These are phyloP conservation scores for Tadarida brasiliensis DNA, from an alignment of 2,797 vertebrate genomes.

Conservation along the genomic window DNA sequence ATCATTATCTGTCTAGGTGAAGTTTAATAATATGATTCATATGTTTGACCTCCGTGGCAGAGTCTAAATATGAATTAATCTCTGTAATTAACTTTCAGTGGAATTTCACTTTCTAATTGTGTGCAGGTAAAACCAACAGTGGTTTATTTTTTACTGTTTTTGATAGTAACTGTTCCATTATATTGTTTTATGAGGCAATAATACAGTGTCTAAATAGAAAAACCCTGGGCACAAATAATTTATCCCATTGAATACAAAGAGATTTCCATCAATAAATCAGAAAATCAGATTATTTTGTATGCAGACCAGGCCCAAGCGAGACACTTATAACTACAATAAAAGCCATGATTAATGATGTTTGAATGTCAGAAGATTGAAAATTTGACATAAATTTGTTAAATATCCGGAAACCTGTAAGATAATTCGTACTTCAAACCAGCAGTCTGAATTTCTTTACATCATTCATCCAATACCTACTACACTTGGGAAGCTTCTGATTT, in stretches of 20 bases:
- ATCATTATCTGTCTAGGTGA: conserved; percentile 45
- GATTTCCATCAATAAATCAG: conserved; percentile 70
- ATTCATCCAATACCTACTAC: neutral
- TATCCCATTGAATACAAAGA: conserved; percentile 70
- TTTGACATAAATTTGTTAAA: conserved; percentile 63
- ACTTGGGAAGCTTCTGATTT: conserved; percentile 10
- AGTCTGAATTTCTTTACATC: conserved; percentile 40
- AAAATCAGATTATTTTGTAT: conserved; percentile 73
- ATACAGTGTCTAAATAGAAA: conserved; percentile 76
- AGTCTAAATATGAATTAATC: conserved; percentile 70
- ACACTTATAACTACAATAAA: conserved; percentile 64
- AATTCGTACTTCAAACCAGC: neutral
- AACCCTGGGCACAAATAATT: conserved; percentile 65
- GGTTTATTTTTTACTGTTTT: conserved; percentile 50
- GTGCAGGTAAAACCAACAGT: conserved; percentile 55
- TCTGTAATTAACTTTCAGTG: conserved; percentile 69
- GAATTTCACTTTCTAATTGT: conserved; percentile 62
- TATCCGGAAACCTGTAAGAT: conserved; percentile 33
- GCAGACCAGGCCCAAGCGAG: neutral
- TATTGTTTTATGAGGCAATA: conserved; percentile 72
- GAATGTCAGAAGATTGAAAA: conserved; percentile 49
- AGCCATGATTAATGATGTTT: conserved; percentile 62
- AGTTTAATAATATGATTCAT: conserved; percentile 57
- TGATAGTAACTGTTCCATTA: conserved; percentile 46
- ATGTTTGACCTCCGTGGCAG: conserved; percentile 58